These are phyloP conservation scores for Trogon melanurus DNA, from an alignment of 2,113 vertebrate genomes.

Conservation along the genomic window DNA sequence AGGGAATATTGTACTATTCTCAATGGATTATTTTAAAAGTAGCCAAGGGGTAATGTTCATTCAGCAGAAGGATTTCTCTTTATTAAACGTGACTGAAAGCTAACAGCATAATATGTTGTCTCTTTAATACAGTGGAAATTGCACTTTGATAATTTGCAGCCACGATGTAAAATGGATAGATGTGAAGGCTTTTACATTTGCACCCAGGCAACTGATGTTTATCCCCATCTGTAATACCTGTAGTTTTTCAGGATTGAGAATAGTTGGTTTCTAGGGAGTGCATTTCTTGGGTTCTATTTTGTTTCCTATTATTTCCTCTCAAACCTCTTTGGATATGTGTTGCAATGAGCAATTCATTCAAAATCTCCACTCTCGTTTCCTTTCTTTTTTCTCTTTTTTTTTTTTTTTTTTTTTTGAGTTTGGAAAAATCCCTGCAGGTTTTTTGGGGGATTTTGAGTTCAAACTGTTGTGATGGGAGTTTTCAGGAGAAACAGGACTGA, in stretches of 20 bases:
- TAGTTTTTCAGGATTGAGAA: background rate
- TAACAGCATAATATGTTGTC: conserved; percentile 6
- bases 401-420: background rate
- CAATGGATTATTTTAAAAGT: conserved; percentile 57
- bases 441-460: background rate
- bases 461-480: background rate
- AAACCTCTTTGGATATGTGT: background rate
- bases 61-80: conserved; percentile 48
- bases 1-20: conserved; percentile 39
- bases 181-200: background rate
- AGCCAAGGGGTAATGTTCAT: conserved; percentile 34
- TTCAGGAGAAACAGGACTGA: background rate
- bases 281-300: background rate
- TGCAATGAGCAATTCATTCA: background rate
- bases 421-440: background rate
- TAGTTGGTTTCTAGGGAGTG: background rate
- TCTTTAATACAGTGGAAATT: conserved; percentile 53
- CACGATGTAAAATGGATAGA: background rate
- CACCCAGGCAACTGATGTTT: background rate
- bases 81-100: conserved; percentile 66
- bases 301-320: background rate
- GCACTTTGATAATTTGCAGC: conserved; percentile 49
- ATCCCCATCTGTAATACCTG: background rate
- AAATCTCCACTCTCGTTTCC: background rate
- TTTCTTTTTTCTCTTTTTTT: background rate